Evolutionary conservation across 2,113 vertebrate species (phyloP).

Genomic region (Sebastes schlegelii): DNA sequence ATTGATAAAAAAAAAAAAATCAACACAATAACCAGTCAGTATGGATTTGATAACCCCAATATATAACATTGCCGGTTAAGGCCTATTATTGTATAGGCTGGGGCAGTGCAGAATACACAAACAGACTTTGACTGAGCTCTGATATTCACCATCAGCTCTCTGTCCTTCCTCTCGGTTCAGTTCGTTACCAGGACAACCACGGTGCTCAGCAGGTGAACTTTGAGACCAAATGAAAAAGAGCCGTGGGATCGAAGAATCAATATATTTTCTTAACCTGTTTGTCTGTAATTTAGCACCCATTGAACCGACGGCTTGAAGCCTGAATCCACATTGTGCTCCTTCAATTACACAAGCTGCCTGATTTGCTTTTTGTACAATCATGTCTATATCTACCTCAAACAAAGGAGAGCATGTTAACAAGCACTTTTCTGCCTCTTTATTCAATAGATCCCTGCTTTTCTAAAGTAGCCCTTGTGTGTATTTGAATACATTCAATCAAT

Average conservation of each 20-base stretch:
- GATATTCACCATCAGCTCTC: conserved; percentile 13
- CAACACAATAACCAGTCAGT: background rate
- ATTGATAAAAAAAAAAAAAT: background rate
- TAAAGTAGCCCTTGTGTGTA: background rate
- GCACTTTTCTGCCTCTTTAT: background rate
- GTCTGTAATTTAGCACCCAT: background rate
- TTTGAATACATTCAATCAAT: conserved; percentile 32
- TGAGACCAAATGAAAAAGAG: conserved; percentile 72
- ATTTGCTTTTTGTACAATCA: background rate
- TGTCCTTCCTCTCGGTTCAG: conserved; percentile 8
- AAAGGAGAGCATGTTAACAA: background rate
- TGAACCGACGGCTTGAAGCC: background rate
- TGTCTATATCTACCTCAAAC: no score
- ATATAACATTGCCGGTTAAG: background rate
- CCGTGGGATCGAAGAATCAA: conserved; percentile 47
- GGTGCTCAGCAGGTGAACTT: conserved; percentile 76
- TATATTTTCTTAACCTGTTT: conserved; percentile 34
- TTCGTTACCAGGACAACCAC: conserved; percentile 64
- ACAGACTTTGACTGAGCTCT: conserved; percentile 4
- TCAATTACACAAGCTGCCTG: background rate
- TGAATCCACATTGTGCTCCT: background rate
- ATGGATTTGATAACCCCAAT: background rate
- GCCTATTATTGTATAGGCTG: background rate
- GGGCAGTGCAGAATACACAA: background rate
- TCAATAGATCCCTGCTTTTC: background rate